Percentiles rank a stretch among this genome's conserved stretches.
phyloP scores from a whole-genome alignment of 2,797 vertebrate species.

The Knipowitschia caucasica region DNA sequence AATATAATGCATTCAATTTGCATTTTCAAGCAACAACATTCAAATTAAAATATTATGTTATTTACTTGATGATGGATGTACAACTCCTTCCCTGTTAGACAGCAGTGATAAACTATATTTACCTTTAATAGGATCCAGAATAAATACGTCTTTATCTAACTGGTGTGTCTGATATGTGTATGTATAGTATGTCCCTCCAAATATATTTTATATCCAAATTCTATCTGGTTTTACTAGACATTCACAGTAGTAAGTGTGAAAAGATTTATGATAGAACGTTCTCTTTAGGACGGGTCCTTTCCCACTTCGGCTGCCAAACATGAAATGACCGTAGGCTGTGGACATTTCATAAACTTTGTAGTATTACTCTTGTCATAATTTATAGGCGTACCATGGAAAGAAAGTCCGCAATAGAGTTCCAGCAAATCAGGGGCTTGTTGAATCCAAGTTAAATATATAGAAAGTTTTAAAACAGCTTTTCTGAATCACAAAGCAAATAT shows the following conservation, averaged over 20 bases:
- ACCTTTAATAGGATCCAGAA: too few species aligned
- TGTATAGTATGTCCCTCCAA: conserved; percentile 10
- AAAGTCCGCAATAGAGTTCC: background rate
- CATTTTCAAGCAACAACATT: too few species aligned
- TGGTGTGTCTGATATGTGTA: too few species aligned
- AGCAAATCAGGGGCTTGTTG: background rate
- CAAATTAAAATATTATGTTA: too few species aligned
- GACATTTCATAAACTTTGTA: conserved; percentile 23
- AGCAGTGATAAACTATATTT: too few species aligned
- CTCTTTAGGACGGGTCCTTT: conserved; percentile 14
- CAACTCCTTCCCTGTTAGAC: too few species aligned
- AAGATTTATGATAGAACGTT: conserved; percentile 31
- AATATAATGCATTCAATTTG: too few species aligned
- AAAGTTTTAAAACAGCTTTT: background rate
- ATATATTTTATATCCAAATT: conserved; percentile 39
- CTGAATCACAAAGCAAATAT: background rate
- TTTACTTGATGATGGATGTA: too few species aligned
- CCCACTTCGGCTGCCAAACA: conserved; percentile 21
- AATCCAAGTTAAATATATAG: background rate
- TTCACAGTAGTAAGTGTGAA: conserved; percentile 29
- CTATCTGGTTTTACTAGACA: conserved; percentile 30
- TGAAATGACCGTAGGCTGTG: conserved; percentile 3
- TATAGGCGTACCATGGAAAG: background rate
- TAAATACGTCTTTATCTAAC: too few species aligned
- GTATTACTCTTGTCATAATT: background rate